Conservation (phyloP, 2,797 vertebrate genomes). For the Myripristis murdjan region DNA sequence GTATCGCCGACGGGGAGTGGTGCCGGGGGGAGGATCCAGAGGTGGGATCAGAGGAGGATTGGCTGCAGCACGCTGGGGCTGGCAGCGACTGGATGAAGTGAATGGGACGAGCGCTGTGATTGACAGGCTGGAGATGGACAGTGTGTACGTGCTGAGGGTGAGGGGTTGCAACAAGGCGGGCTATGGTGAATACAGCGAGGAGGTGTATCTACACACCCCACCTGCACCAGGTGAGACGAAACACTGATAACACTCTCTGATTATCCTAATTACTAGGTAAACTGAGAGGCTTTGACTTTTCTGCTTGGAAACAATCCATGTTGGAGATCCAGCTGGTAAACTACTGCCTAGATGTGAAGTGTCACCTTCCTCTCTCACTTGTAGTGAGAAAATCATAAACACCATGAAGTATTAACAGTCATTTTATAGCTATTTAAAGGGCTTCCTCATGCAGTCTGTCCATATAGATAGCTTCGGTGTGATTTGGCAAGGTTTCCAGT, state of each 20-base stretch:
- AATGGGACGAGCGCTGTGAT: constrained; percentile 91
- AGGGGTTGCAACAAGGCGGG: constrained; percentile 96
- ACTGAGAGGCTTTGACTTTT: background rate
- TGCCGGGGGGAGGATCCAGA: constrained; percentile 85
- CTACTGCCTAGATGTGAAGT: background rate
- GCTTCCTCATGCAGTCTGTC: no score
- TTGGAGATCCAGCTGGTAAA: background rate
- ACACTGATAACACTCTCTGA: background rate
- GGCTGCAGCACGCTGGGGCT: constrained; percentile 89
- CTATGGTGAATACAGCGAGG: constrained; percentile 95
- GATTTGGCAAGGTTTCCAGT: no score
- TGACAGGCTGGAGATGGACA: constrained; percentile 93
- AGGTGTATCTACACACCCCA: constrained; percentile 95
- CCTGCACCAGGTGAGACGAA: constrained; percentile 90
- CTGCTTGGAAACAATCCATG: background rate
- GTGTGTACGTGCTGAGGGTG: constrained; percentile 94
- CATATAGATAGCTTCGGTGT: no score
- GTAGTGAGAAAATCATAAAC: no score
- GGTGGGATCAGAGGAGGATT: constrained; percentile 88
- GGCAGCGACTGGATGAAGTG: constrained; percentile 95
- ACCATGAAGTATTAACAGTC: no score
- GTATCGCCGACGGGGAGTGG: constrained; percentile 90
- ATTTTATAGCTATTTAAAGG: no score
- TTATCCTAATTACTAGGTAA: background rate
- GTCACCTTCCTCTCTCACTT: no score